A percentile compares a stretch with the other conserved stretches of the same genome.
Conservation (phyloP, 2,113 vertebrate species). For the Microcebus murinus region DNA sequence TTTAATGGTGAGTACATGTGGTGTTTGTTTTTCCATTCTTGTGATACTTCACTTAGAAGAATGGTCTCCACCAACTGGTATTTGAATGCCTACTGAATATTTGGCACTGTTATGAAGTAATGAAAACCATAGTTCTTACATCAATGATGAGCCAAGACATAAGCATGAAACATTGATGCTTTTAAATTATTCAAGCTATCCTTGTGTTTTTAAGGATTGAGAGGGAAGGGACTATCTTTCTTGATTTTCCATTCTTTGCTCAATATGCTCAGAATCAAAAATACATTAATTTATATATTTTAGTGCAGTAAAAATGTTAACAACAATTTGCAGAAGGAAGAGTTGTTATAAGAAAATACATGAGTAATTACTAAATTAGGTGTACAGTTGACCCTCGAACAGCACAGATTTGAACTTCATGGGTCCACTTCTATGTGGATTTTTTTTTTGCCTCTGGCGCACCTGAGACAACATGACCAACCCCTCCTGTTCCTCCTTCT, state of each 20-base stretch:
- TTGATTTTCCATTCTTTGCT: constrained; percentile 5
- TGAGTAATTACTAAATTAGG: constrained; percentile 50
- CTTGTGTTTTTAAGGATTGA: neutral
- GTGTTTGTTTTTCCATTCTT: too few species aligned
- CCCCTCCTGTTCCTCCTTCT: neutral
- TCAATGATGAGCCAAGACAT: neutral
- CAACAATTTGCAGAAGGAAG: neutral
- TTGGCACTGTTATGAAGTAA: neutral
- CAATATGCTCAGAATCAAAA: neutral
- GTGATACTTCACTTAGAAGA: too few species aligned
- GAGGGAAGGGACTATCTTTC: neutral
- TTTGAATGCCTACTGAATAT: neutral
- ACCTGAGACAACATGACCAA: neutral
- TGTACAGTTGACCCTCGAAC: neutral
- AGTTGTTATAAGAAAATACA: neutral
- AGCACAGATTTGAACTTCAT: neutral
- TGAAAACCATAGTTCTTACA: neutral
- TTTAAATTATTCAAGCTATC: neutral
- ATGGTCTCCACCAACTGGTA: neutral
- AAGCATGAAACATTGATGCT: neutral
- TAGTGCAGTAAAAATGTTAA: constrained; percentile 12
- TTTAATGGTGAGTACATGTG: too few species aligned
- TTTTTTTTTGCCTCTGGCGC: neutral
- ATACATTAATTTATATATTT: constrained; percentile 2
- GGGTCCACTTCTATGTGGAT: neutral